Conservation (phyloP, 2,888 invertebrate species). For the Tinea pellionella region DNA sequence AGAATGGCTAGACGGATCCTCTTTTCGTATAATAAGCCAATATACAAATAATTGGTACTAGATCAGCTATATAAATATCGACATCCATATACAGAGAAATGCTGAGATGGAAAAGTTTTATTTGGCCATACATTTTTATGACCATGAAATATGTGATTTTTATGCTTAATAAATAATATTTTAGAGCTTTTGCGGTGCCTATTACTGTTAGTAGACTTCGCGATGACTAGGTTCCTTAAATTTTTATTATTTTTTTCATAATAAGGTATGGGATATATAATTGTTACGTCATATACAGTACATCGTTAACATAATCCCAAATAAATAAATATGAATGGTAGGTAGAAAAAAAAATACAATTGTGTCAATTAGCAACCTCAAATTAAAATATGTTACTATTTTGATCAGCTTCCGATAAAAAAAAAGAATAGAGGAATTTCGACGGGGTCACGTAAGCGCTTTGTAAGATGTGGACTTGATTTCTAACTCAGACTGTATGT, state of each 20-base stretch:
- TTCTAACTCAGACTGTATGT: too few relatives aligned
- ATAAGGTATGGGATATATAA: too few relatives aligned
- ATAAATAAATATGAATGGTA: too few relatives aligned
- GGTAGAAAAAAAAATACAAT: too few relatives aligned
- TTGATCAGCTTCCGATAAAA: too few relatives aligned
- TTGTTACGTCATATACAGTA: too few relatives aligned
- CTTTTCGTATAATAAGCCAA: not conserved
- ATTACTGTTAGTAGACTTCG: not conserved
- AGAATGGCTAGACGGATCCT: not conserved
- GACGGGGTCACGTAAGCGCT: too few relatives aligned
- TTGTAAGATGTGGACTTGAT: too few relatives aligned
- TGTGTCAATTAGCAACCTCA: too few relatives aligned
- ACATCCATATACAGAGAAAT: not conserved
- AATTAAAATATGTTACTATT: too few relatives aligned
- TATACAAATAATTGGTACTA: not conserved
- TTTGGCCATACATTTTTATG: not conserved
- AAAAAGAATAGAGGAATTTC: too few relatives aligned
- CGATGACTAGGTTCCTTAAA: not conserved
- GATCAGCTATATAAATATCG: not conserved
- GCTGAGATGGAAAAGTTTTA: not conserved
- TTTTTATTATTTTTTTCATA: not conserved
- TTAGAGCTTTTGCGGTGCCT: not conserved
- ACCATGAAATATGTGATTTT: conserved; percentile 1
- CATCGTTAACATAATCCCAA: too few relatives aligned
- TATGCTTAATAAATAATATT: conserved; percentile 3